Percentiles rank a stretch among this genome's conserved stretches.
These are phyloP conservation scores for Lymantria dispar DNA, from an alignment of 2,888 invertebrate genomes.

Conservation along the genomic window DNA sequence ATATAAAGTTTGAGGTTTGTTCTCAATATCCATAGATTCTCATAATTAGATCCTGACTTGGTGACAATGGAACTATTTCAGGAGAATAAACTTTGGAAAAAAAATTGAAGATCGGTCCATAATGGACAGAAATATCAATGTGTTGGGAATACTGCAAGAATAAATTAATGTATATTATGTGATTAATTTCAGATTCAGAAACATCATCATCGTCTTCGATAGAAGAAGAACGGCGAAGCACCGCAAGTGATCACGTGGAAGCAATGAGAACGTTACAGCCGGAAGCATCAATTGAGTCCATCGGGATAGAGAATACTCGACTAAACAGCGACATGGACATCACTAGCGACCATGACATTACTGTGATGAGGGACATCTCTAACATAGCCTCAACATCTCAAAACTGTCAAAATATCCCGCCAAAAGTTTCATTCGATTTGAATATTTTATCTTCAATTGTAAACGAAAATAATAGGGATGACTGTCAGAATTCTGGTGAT, in stretches of 20 bases:
- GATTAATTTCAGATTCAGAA: slow-evolving; percentile 12
- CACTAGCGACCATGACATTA: background rate
- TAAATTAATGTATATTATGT: background rate
- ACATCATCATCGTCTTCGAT: background rate
- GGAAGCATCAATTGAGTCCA: slow-evolving; percentile 5
- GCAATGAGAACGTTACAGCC: slow-evolving; percentile 3
- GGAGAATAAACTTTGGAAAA: too few relatives aligned
- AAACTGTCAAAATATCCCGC: background rate
- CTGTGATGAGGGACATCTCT: background rate
- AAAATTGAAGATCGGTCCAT: too few relatives aligned
- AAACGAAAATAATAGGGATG: slow-evolving; percentile 1
- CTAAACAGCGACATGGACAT: background rate
- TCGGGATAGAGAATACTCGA: background rate
- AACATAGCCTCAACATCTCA: background rate
- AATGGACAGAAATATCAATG: too few relatives aligned
- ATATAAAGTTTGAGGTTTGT: too few relatives aligned
- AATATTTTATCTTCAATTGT: slow-evolving; percentile 11
- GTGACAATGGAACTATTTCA: too few relatives aligned
- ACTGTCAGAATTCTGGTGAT: background rate
- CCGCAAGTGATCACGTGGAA: background rate
- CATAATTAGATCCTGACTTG: too few relatives aligned
- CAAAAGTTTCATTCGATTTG: slow-evolving; percentile 10
- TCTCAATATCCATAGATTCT: too few relatives aligned
- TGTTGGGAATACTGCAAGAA: too few relatives aligned
- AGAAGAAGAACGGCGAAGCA: background rate